Base-by-base conservation (phyloP, 2,113 vertebrate species). In the Hippocampus abdominalis region DNA sequence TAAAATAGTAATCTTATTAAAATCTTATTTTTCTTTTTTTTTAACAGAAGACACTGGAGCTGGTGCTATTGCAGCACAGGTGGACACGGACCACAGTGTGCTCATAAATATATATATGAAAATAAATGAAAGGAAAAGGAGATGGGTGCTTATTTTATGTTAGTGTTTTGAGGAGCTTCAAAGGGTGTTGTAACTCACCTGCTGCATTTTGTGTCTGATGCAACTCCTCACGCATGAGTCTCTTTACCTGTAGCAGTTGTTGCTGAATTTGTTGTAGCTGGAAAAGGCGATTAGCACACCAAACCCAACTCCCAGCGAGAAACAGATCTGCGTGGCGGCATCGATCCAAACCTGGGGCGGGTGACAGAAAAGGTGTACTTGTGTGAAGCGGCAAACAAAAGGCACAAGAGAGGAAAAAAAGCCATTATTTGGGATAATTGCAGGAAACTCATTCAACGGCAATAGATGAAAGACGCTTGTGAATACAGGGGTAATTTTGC, bases 191-290 rank as follows among this genome's bases (percentile, higher is more conserved):
- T 82, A 86, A 87, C 90, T 88, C 67, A 83, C 71, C 73, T 74
- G 69, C 49, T 73, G 60, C 40, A 4, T 4, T 51, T 57, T 21
- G 5, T 53, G 32, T 61, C 3, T 40, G 59, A 42, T 53, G 60
- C 64, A 54, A 64, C 59, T 73, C 70, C 56, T 57, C 23, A 56
- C 23, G 42, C 63, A 44, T 16, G 9, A 57, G 64, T 54, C 63
- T 63, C 49, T 74, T 77, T 87, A 94, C 93, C 93, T 94, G 89
- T 94, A 94, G 76, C 94, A 94, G 90, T 94, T 93, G 91, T 94
- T 94, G 90, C 90, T 91, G 88, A 94, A 94, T 92, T 94, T 94
- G 90, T 94, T 94, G 89, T 94, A 94, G 89, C 94, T 94, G 81
- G 94, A 93, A 89, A 94, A 94, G 63, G 94, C 94, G 73, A 94